phyloP scores from a whole-genome alignment of 1,140 invertebrate genomes.

The Trachymyrmex septentrionalis region DNA sequence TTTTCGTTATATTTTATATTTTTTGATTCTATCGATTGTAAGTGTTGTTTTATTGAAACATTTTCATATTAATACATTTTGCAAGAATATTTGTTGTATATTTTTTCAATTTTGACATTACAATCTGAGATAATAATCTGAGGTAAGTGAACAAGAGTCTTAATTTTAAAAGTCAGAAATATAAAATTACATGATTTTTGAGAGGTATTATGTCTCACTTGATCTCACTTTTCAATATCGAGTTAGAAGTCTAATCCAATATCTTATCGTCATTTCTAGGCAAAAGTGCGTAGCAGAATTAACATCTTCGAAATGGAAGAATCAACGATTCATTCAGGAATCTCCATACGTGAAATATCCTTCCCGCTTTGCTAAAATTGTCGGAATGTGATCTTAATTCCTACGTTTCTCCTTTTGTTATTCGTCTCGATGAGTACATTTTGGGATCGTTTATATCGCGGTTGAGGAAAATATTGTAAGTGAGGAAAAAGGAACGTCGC shows the following conservation, averaged over 20 bases:
- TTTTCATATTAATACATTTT: too few species aligned
- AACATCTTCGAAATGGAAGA: neutral
- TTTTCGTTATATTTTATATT: too few species aligned
- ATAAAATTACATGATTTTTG: neutral
- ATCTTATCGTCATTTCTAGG: neutral
- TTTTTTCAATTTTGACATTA: too few species aligned
- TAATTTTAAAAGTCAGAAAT: neutral
- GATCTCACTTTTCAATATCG: neutral
- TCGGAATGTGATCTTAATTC: neutral
- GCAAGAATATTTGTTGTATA: too few species aligned
- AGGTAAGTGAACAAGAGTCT: too few species aligned
- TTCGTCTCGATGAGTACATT: neutral
- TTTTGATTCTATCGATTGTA: too few species aligned
- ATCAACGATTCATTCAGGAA: slow-evolving; percentile 5
- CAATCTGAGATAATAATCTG: too few species aligned
- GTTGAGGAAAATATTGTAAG: neutral
- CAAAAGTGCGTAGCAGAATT: slow-evolving; percentile 12
- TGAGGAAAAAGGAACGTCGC: slow-evolving; percentile 32
- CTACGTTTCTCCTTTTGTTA: neutral
- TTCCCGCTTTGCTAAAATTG: neutral
- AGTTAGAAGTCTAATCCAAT: neutral
- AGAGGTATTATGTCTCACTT: neutral
- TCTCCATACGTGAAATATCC: neutral
- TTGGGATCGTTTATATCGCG: neutral
- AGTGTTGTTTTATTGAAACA: too few species aligned